phyloP scores from a whole-genome alignment of 2,888 invertebrate species.

The Spisula subtruncata region DNA sequence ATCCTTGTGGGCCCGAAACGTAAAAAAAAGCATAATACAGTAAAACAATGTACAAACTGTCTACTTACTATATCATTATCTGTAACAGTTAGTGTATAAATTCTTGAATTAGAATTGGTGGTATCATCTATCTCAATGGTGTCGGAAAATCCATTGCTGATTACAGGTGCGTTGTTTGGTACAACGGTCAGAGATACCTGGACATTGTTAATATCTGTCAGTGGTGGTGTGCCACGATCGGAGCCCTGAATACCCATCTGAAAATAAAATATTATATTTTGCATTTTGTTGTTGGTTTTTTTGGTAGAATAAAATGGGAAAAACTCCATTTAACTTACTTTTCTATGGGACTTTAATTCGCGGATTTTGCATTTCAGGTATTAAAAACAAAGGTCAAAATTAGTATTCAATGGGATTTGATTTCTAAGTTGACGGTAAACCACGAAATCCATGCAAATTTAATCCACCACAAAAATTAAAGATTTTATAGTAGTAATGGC shows the following conservation, averaged over 20 bases:
- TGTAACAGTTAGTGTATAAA: conserved; percentile 59
- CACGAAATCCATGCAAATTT: too few species aligned
- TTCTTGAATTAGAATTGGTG: background rate
- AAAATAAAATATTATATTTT: conserved; percentile 1
- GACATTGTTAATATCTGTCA: conserved; percentile 43
- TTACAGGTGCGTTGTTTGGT: conserved; percentile 68
- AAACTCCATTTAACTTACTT: too few species aligned
- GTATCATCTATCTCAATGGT: conserved; percentile 43
- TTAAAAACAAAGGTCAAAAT: too few species aligned
- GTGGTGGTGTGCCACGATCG: conserved; percentile 65
- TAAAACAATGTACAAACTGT: background rate
- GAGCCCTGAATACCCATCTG: conserved; percentile 65
- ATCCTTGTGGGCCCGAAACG: too few species aligned
- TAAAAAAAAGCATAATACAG: background rate
- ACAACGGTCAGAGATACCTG: conserved; percentile 62
- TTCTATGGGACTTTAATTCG: too few species aligned
- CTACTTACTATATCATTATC: conserved; percentile 71
- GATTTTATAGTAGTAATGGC: too few species aligned
- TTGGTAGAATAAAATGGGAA: background rate
- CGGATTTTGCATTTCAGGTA: too few species aligned
- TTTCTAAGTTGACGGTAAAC: too few species aligned
- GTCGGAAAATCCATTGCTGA: conserved; percentile 34
- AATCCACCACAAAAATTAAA: too few species aligned
- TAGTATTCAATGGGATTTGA: too few species aligned
- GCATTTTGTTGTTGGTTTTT: background rate